Percentiles rank a stretch among this genome's conserved stretches.
Evolutionary conservation across 2,888 invertebrate genomes (phyloP).

Genomic region (Eudasyphora cyanicolor): DNA sequence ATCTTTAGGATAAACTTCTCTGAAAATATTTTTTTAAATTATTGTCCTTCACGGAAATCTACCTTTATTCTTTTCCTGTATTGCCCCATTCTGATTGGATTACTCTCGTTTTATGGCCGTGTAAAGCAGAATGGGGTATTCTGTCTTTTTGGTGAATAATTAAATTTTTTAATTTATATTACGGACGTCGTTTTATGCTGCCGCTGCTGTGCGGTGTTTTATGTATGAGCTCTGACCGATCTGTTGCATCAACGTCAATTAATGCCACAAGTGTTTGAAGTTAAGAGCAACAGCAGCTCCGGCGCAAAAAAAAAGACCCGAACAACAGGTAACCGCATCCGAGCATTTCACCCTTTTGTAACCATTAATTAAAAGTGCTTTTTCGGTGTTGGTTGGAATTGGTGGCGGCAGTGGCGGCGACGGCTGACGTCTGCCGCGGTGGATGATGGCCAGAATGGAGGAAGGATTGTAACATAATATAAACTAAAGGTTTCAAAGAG

Average conservation of each 20-base stretch:
- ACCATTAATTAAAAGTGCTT: conserved; percentile 60
- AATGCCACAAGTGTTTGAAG: conserved; percentile 61
- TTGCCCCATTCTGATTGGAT: conserved; percentile 4
- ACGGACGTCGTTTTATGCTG: neutral
- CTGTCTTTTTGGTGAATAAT: conserved; percentile 21
- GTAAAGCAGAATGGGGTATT: neutral
- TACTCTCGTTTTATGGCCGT: neutral
- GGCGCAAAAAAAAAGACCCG: conserved; percentile 6
- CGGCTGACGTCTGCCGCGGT: conserved; percentile 9
- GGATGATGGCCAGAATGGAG: neutral
- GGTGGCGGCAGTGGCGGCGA: neutral
- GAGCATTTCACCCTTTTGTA: conserved; percentile 52
- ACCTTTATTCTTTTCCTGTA: neutral
- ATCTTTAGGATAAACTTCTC: no score
- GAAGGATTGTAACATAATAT: conserved; percentile 36
- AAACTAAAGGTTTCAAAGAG: conserved; percentile 41
- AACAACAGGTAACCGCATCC: conserved; percentile 61
- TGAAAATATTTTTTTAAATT: neutral
- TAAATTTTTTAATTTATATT: conserved; percentile 25
- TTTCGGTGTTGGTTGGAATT: conserved; percentile 10
- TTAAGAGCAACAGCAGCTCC: conserved; percentile 37
- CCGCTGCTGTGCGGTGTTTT: conserved; percentile 23
- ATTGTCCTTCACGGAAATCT: neutral
- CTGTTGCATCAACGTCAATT: conserved; percentile 62
- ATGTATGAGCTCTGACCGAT: conserved; percentile 42